These are phyloP conservation scores for Trididemnum clinides DNA, from an alignment of 23 tunicate species.

Conservation along the genomic window DNA sequence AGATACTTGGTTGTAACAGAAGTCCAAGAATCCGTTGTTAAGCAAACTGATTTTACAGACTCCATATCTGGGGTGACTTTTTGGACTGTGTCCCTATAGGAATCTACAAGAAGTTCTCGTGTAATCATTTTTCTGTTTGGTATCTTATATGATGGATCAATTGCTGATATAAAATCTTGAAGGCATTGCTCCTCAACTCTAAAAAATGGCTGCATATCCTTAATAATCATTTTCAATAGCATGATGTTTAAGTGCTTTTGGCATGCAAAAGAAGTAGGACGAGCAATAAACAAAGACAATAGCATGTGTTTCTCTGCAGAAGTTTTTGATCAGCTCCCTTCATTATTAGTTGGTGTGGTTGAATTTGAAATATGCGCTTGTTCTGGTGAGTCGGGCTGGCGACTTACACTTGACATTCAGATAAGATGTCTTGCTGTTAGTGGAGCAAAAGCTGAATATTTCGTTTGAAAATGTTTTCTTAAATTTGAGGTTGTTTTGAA, in stretches of 20 bases:
- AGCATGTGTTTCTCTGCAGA: neutral
- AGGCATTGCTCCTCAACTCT: neutral
- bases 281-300: neutral
- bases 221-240: neutral
- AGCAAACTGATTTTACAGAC: neutral
- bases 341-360: neutral
- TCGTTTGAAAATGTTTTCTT: neutral
- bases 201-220: neutral
- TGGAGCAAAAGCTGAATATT: neutral
- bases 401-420: too few species aligned
- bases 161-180: neutral
- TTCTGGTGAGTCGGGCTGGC: neutral
- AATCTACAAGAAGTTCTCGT: neutral
- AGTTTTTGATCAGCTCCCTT: neutral
- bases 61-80: neutral
- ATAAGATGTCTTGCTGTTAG: neutral
- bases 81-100: neutral
- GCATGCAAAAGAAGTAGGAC: neutral
- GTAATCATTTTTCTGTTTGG: neutral
- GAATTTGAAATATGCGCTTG: neutral
- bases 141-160: neutral
- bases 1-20: neutral
- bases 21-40: slow-evolving; percentile 1
- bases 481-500: neutral
- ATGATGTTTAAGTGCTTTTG: neutral